Evolutionary conservation across 1,140 invertebrate species (phyloP).

Genomic region (Pararge aegeria): DNA sequence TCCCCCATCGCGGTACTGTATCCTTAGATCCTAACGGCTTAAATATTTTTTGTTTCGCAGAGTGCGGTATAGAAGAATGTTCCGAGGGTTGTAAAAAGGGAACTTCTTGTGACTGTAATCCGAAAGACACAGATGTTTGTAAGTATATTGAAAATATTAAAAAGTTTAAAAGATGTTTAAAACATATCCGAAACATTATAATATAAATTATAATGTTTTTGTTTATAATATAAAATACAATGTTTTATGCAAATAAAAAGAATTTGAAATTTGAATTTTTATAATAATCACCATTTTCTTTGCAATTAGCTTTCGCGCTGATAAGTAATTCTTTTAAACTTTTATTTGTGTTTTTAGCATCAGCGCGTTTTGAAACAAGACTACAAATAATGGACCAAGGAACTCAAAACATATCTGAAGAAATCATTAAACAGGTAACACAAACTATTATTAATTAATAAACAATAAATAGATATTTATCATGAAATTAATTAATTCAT

Average conservation of each 20-base stretch:
- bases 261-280: too few relatives aligned
- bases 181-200: background rate
- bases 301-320: too few relatives aligned
- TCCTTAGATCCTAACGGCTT: too few relatives aligned
- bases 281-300: too few relatives aligned
- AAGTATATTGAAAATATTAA: conserved; percentile 33
- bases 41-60: conserved; percentile 39
- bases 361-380: conserved; percentile 65
- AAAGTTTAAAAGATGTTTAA: background rate
- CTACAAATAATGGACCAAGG: conserved; percentile 60
- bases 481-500: too few relatives aligned
- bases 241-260: too few relatives aligned
- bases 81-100: conserved; percentile 55
- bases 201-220: too few relatives aligned
- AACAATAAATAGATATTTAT: background rate
- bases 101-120: conserved; percentile 62
- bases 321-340: too few relatives aligned
- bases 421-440: conserved; percentile 61
- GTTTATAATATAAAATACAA: too few relatives aligned
- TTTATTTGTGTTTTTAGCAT: conserved; percentile 53
- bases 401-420: conserved; percentile 59
- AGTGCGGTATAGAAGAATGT: conserved; percentile 68
- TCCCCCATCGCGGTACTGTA: too few relatives aligned
- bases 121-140: conserved; percentile 58
- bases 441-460: background rate